Conservation (phyloP, 2,113 vertebrate genomes). For the Zootoca vivipara region DNA sequence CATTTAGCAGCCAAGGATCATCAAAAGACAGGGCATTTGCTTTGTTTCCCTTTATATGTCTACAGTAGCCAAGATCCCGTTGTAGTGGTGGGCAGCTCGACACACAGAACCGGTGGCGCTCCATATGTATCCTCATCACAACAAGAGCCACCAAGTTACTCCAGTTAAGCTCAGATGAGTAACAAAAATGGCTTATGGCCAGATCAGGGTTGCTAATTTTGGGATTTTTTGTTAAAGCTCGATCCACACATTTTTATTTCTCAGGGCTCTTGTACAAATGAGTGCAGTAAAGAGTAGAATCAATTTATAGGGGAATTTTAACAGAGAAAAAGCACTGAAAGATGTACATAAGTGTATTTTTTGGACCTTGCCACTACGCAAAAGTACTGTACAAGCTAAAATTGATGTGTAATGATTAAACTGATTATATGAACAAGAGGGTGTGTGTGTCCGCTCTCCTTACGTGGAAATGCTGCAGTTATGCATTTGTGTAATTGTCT, state of each 20-base stretch:
- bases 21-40: neutral
- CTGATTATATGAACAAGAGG: neutral
- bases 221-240: neutral
- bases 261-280: slow-evolving; percentile 28
- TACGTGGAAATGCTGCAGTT: neutral
- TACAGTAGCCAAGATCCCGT: neutral
- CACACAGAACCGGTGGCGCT: neutral
- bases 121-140: neutral
- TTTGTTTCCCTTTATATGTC: neutral
- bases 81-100: neutral
- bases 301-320: neutral
- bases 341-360: slow-evolving; percentile 23
- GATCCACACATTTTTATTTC: slow-evolving; percentile 31
- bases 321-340: slow-evolving; percentile 37
- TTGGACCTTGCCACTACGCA: neutral
- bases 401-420: slow-evolving; percentile 39
- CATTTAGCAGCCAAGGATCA: slow-evolving; percentile 24
- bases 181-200: neutral
- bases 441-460: neutral
- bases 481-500: neutral
- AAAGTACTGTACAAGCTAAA: slow-evolving; percentile 1
- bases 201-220: neutral
- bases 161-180: neutral
- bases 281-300: slow-evolving; percentile 16
- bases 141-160: neutral